Evolutionary conservation across 2,888 invertebrate species (phyloP).

Genomic region (Agrypnus murinus): DNA sequence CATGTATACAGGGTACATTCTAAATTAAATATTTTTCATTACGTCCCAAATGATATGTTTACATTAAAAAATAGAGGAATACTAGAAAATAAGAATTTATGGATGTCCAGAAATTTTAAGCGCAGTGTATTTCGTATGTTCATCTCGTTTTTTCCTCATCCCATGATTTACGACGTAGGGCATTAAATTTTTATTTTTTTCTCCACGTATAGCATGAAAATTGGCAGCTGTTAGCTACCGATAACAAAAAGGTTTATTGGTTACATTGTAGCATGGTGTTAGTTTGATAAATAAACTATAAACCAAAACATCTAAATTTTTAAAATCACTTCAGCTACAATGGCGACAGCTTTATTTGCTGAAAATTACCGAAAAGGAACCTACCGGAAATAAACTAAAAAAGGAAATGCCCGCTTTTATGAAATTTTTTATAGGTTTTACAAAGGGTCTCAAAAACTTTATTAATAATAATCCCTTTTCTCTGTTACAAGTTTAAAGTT

Average conservation of each 20-base stretch:
- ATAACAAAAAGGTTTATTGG: conserved; percentile 16
- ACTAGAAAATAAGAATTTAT: neutral
- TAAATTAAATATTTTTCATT: neutral
- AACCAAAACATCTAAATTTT: no score
- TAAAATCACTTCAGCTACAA: no score
- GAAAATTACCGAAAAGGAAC: no score
- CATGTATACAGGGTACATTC: neutral
- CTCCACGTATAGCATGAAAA: conserved; percentile 24
- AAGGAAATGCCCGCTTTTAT: no score
- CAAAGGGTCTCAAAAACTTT: conserved; percentile 2
- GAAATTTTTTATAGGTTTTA: no score
- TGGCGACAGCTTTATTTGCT: no score
- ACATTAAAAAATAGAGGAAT: neutral
- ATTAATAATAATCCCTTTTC: conserved; percentile 25
- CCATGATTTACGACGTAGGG: conserved; percentile 4
- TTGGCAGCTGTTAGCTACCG: conserved; percentile 38
- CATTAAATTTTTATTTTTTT: conserved; percentile 8
- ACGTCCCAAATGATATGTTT: neutral
- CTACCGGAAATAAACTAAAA: no score
- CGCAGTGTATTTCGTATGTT: conserved; percentile 1
- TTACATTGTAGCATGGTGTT: neutral
- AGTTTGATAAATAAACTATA: conserved; percentile 3
- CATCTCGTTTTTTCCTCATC: neutral
- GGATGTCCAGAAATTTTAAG: neutral
- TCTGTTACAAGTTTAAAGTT: conserved; percentile 35